Base-by-base conservation (phyloP, 2,797 vertebrate genomes). In the Diplodus sargus region DNA sequence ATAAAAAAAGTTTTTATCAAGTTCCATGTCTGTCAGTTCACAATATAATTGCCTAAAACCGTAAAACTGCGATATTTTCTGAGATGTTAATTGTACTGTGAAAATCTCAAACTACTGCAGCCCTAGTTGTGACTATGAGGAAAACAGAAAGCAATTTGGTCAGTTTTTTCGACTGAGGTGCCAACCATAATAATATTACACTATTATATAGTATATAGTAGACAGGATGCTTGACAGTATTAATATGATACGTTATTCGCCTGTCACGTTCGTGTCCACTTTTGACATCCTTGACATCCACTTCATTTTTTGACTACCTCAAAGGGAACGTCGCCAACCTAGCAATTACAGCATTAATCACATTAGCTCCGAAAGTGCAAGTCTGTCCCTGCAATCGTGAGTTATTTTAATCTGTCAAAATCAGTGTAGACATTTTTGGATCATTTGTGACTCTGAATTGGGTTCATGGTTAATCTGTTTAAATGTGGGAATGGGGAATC, bases 301-400 rank as follows among this genome's bases (percentile, higher is more conserved):
- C 25, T 59, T 16, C 4, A 34, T 51, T 45, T 10, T 8, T 67
- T 34, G 34, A 74, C 49, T 28, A 28, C 74, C 47, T 73, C 56
- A 83, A 56, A 72, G 17, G 42, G 83, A 78, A 71, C 23, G 17
- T 67, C 34, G 62, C 76, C 28, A 81, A 47, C 56, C 10, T 39
- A 45, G 45, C 83, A 70, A 47, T 57, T 25, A 70, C 49, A 56
- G 64, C 53, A 74, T 39, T 34, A 25, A 62, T 71, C 53, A 51
- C 23, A 53, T 63, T 16, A 60, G 6, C 51, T 75, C n/a, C 70
- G 18, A 45, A n/a, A 57, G 13, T 63, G 6, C 49, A 48, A 60
- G 47, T 56, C 30, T 74, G 57, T 42, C 42, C 13, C 15, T 57
- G 15, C 18, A 45, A 47, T 42, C 20, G 6, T 70, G 1, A 30